A percentile compares a stretch with the other conserved stretches of the same genome.
phyloP scores from a whole-genome alignment of 1,140 invertebrate species.

The Aphaenogaster floridana region DNA sequence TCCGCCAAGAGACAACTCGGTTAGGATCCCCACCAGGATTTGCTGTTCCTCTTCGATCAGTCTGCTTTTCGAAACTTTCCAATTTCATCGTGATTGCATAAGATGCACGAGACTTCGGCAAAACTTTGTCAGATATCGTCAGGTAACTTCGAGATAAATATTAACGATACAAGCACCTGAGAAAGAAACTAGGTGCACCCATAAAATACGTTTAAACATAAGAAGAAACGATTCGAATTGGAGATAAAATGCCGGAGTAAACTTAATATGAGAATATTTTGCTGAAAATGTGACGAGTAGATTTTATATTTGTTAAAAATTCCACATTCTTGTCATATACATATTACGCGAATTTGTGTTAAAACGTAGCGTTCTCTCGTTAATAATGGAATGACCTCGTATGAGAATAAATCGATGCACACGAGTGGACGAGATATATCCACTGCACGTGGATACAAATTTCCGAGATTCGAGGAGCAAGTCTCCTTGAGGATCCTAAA shows the following conservation, averaged over 20 bases:
- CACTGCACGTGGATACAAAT: neutral
- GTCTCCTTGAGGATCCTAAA: constrained; percentile 30
- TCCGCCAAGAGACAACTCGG: constrained; percentile 48
- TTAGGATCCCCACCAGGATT: constrained; percentile 60
- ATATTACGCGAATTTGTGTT: neutral
- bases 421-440: neutral
- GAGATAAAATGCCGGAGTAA: neutral
- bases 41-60: neutral
- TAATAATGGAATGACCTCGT: neutral
- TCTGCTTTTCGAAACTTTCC: constrained; percentile 42
- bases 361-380: neutral
- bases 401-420: constrained; percentile 6
- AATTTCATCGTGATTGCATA: constrained; percentile 66
- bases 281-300: no score
- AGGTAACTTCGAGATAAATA: constrained; percentile 49
- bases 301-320: neutral
- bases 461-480: constrained; percentile 1
- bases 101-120: constrained; percentile 51
- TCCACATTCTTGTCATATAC: neutral
- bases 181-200: neutral
- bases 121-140: constrained; percentile 44
- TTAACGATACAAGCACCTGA: constrained; percentile 21
- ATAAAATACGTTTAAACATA: constrained; percentile 18
- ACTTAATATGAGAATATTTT: neutral
- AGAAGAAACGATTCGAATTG: neutral